Percentiles rank a stretch among this genome's conserved stretches.
These are phyloP conservation scores for Norana najaformis DNA, from an alignment of 2,888 invertebrate species.

Conservation along the genomic window DNA sequence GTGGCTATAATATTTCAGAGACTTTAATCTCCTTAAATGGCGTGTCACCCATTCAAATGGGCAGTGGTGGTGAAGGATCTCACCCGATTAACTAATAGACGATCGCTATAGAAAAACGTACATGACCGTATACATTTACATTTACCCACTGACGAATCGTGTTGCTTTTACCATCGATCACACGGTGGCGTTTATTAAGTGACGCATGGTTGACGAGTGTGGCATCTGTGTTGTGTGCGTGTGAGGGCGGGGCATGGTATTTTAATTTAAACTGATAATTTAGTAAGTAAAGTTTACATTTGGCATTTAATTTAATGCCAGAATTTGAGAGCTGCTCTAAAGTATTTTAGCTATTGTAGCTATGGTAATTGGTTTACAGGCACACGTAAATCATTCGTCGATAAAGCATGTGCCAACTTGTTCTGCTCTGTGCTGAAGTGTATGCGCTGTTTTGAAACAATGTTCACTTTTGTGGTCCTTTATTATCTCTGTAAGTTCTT, in stretches of 20 bases:
- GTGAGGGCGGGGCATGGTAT: background rate
- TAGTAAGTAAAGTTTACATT: background rate
- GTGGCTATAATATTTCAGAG: too few relatives aligned
- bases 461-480: too few relatives aligned
- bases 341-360: background rate
- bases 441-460: background rate
- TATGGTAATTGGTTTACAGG: background rate
- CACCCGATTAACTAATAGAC: too few relatives aligned
- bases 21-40: too few relatives aligned
- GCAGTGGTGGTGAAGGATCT: too few relatives aligned
- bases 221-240: background rate
- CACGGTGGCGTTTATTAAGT: background rate
- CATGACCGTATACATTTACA: too few relatives aligned
- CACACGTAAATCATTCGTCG: background rate
- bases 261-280: background rate
- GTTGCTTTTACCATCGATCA: background rate
- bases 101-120: too few relatives aligned
- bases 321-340: background rate
- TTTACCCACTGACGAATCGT: too few relatives aligned
- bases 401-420: slow-evolving; percentile 13
- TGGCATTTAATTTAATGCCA: background rate
- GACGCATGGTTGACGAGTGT: background rate
- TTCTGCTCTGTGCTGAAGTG: background rate
- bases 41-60: too few relatives aligned
- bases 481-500: background rate